Evolutionary conservation across 2,888 invertebrate genomes (phyloP).

Genomic region (Villa cingulata): DNA sequence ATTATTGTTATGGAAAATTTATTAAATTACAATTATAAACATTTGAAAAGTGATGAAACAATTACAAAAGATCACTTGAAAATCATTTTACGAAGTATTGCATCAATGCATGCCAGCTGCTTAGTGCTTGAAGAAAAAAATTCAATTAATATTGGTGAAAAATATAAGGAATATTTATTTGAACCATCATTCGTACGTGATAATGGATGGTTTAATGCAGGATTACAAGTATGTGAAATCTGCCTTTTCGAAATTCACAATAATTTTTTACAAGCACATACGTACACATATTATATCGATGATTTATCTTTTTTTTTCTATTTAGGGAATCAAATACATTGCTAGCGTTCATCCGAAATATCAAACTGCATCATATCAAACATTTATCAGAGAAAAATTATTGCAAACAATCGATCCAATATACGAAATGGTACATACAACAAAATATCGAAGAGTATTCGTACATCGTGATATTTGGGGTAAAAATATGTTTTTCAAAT

Average conservation of each 20-base stretch:
- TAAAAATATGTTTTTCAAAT: slow-evolving; percentile 28
- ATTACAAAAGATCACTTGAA: slow-evolving; percentile 22
- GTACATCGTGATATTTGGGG: slow-evolving; percentile 35
- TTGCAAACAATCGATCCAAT: slow-evolving; percentile 22
- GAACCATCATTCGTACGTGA: slow-evolving; percentile 7
- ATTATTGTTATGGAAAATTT: slow-evolving; percentile 28
- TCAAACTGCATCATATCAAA: slow-evolving; percentile 15
- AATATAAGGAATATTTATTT: slow-evolving; percentile 4
- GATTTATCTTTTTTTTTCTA: background rate
- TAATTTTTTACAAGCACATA: too few relatives aligned
- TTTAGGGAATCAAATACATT: slow-evolving; percentile 20
- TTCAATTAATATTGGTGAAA: slow-evolving; percentile 5
- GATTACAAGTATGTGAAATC: slow-evolving; percentile 6
- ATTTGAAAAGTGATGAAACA: slow-evolving; percentile 6
- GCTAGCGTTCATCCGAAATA: slow-evolving; percentile 20
- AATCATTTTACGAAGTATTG: slow-evolving; percentile 21
- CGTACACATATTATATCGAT: too few relatives aligned
- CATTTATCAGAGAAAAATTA: slow-evolving; percentile 22
- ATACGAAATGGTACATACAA: slow-evolving; percentile 22
- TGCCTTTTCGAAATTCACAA: background rate
- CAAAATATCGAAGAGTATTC: slow-evolving; percentile 36
- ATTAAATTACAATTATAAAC: background rate
- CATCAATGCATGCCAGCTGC: slow-evolving; percentile 25
- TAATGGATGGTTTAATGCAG: slow-evolving; percentile 7
- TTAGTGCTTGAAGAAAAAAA: slow-evolving; percentile 23